Evolutionary conservation across 2,113 vertebrate genomes (phyloP).

Genomic region (Buteo buteo): DNA sequence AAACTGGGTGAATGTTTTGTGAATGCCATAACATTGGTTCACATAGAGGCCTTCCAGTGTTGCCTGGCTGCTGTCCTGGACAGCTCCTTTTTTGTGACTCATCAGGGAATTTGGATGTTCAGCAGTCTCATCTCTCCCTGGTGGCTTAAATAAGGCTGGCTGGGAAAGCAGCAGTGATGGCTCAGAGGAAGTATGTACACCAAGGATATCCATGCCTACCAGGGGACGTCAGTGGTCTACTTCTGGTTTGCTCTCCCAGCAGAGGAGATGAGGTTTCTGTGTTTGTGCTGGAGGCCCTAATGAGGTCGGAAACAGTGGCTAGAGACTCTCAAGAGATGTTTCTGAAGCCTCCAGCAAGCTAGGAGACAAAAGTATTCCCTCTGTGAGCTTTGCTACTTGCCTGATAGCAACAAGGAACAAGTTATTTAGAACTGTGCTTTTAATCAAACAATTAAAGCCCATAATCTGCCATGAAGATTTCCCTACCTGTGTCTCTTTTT

Average conservation of each 20-base stretch:
- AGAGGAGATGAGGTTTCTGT: not conserved
- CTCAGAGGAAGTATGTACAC: not conserved
- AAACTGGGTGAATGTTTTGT: not conserved
- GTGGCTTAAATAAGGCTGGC: not conserved
- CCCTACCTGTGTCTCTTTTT: not conserved
- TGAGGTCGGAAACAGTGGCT: not conserved
- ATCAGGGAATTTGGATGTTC: not conserved
- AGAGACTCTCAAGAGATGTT: not conserved
- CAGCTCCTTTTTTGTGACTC: not conserved
- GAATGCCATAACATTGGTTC: fast-evolving
- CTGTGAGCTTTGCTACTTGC: not conserved
- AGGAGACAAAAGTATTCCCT: not conserved
- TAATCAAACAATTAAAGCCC: not conserved
- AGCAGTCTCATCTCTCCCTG: not conserved
- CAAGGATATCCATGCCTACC: not conserved
- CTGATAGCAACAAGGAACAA: not conserved
- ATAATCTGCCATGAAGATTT: not conserved
- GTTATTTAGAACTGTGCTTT: not conserved
- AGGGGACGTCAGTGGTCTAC: not conserved
- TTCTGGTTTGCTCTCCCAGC: not conserved
- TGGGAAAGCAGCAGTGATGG: not conserved
- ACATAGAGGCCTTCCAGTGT: not conserved
- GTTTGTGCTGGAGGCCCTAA: not conserved
- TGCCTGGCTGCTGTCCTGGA: not conserved
- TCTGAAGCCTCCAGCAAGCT: not conserved